Evolutionary conservation across 1,140 invertebrate species (phyloP).

Genomic region (Dinoponera quadriceps): DNA sequence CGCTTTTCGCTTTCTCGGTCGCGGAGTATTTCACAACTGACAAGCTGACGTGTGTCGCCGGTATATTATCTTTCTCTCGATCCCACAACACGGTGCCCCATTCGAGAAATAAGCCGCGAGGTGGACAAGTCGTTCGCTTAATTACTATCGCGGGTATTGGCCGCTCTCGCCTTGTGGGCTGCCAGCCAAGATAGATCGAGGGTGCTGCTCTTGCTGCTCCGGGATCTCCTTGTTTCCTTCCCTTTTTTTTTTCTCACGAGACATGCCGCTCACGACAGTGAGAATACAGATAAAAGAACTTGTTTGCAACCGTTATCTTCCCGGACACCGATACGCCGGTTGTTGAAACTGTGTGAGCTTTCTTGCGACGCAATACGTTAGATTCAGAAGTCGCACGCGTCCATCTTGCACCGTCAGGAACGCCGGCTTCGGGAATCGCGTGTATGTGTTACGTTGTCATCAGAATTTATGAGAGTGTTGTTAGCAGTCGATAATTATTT

Average conservation of each 20-base stretch:
- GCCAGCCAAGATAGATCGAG: slow-evolving; percentile 58
- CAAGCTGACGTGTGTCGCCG: slow-evolving; percentile 61
- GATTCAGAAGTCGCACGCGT: not conserved
- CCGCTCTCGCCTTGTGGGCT: slow-evolving; percentile 52
- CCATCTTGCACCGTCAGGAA: no score
- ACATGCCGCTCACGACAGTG: slow-evolving; percentile 24
- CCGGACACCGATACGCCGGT: not conserved
- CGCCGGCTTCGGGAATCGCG: no score
- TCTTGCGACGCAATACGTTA: not conserved
- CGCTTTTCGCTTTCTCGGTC: slow-evolving; percentile 9
- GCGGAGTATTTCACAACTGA: slow-evolving; percentile 53
- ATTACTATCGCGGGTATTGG: slow-evolving; percentile 66
- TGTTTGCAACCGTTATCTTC: slow-evolving; percentile 19
- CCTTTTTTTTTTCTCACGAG: not conserved
- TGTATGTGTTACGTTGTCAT: slow-evolving; percentile 1
- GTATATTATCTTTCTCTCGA: slow-evolving; percentile 75
- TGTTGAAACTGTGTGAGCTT: not conserved
- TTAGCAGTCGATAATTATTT: no score
- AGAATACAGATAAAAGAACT: slow-evolving; percentile 21
- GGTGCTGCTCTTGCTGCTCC: slow-evolving; percentile 21
- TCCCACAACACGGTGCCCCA: slow-evolving; percentile 73
- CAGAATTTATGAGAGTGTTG: no score
- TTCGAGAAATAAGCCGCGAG: slow-evolving; percentile 61
- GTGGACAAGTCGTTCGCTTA: slow-evolving; percentile 68
- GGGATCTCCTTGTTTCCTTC: not conserved